Conservation (phyloP, 2,888 invertebrate genomes). For the Acanthosepion pharaonis region DNA sequence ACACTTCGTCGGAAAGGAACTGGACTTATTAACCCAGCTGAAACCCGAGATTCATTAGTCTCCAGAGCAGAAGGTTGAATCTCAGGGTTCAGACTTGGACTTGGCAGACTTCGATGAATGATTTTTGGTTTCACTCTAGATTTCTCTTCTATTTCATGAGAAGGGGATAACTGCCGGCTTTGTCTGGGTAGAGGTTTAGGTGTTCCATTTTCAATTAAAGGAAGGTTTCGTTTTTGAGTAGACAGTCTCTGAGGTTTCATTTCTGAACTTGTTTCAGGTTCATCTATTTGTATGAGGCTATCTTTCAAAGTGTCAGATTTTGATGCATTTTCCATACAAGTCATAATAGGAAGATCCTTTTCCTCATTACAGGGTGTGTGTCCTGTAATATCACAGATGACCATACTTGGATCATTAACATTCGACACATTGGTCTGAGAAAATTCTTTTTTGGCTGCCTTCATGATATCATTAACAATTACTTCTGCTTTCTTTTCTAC, state of each 20-base stretch:
- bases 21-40: background rate
- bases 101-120: background rate
- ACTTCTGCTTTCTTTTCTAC: background rate
- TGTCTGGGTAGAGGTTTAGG: background rate
- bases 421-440: background rate
- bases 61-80: background rate
- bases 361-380: background rate
- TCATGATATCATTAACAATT: background rate
- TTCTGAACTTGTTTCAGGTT: background rate
- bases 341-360: background rate
- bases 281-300: background rate
- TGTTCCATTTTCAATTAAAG: conserved; percentile 34
- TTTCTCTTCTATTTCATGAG: background rate
- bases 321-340: background rate
- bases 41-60: background rate
- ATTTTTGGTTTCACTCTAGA: background rate
- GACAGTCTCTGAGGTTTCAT: background rate
- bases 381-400: conserved; percentile 5
- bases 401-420: background rate
- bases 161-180: background rate
- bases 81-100: background rate
- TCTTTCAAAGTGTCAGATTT: background rate
- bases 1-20: background rate
- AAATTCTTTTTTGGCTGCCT: background rate
- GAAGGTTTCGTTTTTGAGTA: background rate